These are phyloP conservation scores for Rotaria magnacalcarata DNA, from an alignment of 2,888 invertebrate species.

Conservation along the genomic window DNA sequence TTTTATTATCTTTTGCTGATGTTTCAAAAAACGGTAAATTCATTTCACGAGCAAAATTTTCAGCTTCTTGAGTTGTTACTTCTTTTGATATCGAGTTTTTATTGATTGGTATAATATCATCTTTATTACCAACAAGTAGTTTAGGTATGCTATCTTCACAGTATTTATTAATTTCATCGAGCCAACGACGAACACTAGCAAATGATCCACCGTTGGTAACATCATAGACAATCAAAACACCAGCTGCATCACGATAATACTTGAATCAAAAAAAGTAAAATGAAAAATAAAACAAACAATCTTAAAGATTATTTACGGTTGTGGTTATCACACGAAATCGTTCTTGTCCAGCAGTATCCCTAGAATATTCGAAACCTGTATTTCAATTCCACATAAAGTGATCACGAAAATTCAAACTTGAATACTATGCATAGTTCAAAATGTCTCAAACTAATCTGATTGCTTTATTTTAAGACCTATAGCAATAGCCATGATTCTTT, in stretches of 20 bases:
- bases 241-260: constrained; percentile 93
- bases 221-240: constrained; percentile 63
- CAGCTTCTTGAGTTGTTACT: constrained; percentile 90
- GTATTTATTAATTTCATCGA: constrained; percentile 97
- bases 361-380: not conserved
- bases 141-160: constrained; percentile 84
- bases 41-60: constrained; percentile 93
- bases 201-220: constrained; percentile 97
- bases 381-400: too few relatives aligned
- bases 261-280: not conserved
- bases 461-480: too few relatives aligned
- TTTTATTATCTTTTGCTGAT: constrained; percentile 95
- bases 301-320: constrained; percentile 62
- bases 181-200: constrained; percentile 96
- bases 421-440: too few relatives aligned
- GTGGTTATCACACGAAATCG: constrained; percentile 77
- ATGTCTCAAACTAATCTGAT: too few relatives aligned
- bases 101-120: constrained; percentile 54
- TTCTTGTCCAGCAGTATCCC: constrained; percentile 53
- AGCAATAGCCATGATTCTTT: too few relatives aligned
- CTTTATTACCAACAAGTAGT: constrained; percentile 58
- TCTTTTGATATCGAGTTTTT: constrained; percentile 68
- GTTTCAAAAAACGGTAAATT: constrained; percentile 93
- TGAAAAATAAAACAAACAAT: not conserved
- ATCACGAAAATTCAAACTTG: too few relatives aligned